Conservation (phyloP, 2,113 vertebrate species). For the Pampusana beccarii region DNA sequence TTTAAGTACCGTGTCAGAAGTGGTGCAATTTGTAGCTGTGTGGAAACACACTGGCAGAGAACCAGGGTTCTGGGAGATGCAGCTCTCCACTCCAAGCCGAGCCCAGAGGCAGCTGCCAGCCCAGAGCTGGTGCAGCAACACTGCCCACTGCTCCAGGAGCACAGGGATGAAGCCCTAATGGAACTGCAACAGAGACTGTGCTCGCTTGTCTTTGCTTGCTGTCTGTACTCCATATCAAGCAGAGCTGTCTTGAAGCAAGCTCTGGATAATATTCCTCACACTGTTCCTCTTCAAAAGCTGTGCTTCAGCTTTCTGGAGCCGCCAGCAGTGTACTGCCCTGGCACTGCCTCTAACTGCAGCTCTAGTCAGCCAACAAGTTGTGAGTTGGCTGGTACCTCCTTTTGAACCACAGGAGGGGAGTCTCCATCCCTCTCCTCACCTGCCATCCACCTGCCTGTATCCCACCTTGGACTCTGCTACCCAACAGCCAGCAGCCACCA, state of each 20-base stretch:
- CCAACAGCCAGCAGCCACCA: neutral
- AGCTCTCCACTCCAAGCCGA: neutral
- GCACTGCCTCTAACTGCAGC: neutral
- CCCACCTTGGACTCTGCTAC: neutral
- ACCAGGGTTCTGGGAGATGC: neutral
- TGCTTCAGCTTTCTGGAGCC: neutral
- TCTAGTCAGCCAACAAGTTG: neutral
- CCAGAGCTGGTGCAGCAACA: neutral
- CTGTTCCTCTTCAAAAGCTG: neutral
- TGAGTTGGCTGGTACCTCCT: neutral
- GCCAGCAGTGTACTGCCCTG: neutral
- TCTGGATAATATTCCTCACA: neutral
- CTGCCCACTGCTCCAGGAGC: neutral
- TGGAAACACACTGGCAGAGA: neutral
- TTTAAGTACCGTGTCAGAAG: neutral
- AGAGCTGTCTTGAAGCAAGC: neutral
- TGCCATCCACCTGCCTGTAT: neutral
- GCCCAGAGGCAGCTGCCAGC: conserved; percentile 9
- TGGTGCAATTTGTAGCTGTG: neutral
- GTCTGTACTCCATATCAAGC: neutral
- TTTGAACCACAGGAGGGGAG: neutral
- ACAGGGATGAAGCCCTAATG: neutral
- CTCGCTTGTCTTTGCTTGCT: neutral
- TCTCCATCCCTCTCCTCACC: neutral
- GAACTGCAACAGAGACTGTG: neutral